Conservation (phyloP, 2,797 vertebrate species). For the Limnodromus scolopaceus region DNA sequence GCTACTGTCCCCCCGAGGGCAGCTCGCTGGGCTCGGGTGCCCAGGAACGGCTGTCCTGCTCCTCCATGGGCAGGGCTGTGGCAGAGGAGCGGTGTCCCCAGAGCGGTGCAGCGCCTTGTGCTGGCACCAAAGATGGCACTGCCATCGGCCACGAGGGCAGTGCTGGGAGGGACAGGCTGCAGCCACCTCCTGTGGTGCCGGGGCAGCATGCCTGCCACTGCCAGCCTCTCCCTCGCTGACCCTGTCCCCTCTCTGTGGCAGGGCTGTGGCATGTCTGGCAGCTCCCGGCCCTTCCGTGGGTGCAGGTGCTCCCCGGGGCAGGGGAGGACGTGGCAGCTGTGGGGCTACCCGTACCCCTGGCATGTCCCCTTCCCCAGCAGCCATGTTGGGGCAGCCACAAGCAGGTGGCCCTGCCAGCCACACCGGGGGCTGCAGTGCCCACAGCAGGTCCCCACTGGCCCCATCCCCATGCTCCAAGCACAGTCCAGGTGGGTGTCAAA, state of each 20-base stretch:
- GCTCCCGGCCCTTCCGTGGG: accelerated
- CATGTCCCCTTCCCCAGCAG: not conserved
- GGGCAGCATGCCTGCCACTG: not conserved
- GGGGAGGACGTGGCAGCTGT: accelerated
- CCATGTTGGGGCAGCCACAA: not conserved
- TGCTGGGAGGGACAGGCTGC: not conserved
- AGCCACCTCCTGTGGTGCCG: accelerated
- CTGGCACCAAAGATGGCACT: not conserved
- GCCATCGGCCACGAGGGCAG: accelerated
- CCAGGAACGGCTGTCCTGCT: accelerated
- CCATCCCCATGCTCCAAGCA: not conserved
- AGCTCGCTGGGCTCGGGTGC: accelerated
- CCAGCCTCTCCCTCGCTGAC: not conserved
- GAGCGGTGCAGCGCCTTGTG: not conserved
- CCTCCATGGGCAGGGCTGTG: accelerated
- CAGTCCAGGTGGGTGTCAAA: not conserved
- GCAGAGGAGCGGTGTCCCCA: accelerated
- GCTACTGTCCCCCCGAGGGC: not conserved
- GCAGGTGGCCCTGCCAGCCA: not conserved
- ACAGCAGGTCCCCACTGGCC: accelerated
- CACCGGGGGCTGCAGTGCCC: not conserved
- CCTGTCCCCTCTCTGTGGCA: not conserved
- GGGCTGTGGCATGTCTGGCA: not conserved
- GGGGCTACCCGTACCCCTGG: not conserved
- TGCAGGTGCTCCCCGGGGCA: not conserved